Conservation (phyloP, 2,113 vertebrate genomes). For the Nibea coibor region DNA sequence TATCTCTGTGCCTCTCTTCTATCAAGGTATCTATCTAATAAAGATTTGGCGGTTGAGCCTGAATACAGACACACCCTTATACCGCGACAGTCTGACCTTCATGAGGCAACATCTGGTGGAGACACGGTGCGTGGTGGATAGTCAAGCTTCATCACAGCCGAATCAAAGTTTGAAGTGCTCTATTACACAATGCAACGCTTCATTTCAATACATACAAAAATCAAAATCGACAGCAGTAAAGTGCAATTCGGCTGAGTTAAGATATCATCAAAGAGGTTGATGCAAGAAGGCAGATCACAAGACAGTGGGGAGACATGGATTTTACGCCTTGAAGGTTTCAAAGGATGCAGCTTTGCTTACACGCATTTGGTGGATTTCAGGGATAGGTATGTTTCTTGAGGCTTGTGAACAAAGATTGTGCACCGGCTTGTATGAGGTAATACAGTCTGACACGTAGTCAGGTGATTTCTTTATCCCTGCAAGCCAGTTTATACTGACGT, state of each 20-base stretch:
- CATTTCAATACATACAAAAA: background rate
- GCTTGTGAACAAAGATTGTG: background rate
- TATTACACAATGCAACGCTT: background rate
- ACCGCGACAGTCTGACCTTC: conserved; percentile 40
- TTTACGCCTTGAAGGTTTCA: conserved; percentile 5
- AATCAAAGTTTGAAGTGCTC: conserved; percentile 24
- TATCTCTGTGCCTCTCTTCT: background rate
- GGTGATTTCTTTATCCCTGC: conserved; percentile 23
- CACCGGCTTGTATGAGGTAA: background rate
- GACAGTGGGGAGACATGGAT: background rate
- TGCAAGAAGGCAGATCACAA: background rate
- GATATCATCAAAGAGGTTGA: background rate
- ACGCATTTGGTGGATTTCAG: background rate
- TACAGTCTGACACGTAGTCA: background rate
- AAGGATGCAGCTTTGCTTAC: background rate
- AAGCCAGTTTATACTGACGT: background rate
- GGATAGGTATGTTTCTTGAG: background rate
- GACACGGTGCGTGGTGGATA: conserved; percentile 13
- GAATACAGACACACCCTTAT: conserved; percentile 1
- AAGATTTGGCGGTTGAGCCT: background rate
- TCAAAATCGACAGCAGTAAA: background rate
- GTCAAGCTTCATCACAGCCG: conserved; percentile 5
- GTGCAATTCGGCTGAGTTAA: background rate
- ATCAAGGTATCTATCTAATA: background rate
- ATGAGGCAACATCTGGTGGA: conserved; percentile 42